These are phyloP conservation scores for Ptychoptera contaminata DNA, from an alignment of 2,888 invertebrate species.

Conservation along the genomic window DNA sequence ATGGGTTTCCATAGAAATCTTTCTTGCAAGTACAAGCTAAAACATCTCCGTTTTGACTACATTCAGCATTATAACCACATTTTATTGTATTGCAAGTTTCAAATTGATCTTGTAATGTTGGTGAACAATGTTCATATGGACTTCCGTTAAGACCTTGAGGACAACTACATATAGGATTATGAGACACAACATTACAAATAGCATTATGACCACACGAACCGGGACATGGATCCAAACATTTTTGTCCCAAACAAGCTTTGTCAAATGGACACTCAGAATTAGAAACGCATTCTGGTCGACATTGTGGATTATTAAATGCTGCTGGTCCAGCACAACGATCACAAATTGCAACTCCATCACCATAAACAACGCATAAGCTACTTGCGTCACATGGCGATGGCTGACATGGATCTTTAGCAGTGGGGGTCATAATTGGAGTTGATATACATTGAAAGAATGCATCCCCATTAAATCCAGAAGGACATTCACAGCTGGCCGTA, in stretches of 20 bases:
- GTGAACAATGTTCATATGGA: slow-evolving; percentile 60
- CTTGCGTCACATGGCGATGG: slow-evolving; percentile 62
- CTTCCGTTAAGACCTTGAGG: slow-evolving; percentile 52
- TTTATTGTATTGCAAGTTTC: slow-evolving; percentile 48
- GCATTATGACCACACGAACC: slow-evolving; percentile 66
- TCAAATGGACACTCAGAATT: slow-evolving; percentile 67
- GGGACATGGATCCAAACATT: slow-evolving; percentile 62
- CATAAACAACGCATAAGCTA: slow-evolving; percentile 51
- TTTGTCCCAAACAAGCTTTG: slow-evolving; percentile 56
- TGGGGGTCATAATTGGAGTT: slow-evolving; percentile 39
- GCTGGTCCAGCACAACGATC: slow-evolving; percentile 57
- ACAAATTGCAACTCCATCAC: slow-evolving; percentile 62
- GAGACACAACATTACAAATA: slow-evolving; percentile 50
- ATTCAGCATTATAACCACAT: slow-evolving; percentile 61
- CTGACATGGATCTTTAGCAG: slow-evolving; percentile 50
- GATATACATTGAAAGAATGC: slow-evolving; percentile 57
- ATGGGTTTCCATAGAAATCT: slow-evolving; percentile 67
- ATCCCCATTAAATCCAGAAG: slow-evolving; percentile 63
- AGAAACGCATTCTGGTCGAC: slow-evolving; percentile 68
- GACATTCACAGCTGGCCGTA: slow-evolving; percentile 66
- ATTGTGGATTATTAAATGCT: slow-evolving; percentile 51
- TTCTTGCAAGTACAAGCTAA: slow-evolving; percentile 54
- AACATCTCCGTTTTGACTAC: slow-evolving; percentile 46
- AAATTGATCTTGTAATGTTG: slow-evolving; percentile 26
- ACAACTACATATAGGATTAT: slow-evolving; percentile 58